Percentiles rank a stretch among this genome's conserved stretches.
These are phyloP conservation scores for Pollenia angustigena DNA, from an alignment of 2,888 invertebrate species.

Conservation along the genomic window DNA sequence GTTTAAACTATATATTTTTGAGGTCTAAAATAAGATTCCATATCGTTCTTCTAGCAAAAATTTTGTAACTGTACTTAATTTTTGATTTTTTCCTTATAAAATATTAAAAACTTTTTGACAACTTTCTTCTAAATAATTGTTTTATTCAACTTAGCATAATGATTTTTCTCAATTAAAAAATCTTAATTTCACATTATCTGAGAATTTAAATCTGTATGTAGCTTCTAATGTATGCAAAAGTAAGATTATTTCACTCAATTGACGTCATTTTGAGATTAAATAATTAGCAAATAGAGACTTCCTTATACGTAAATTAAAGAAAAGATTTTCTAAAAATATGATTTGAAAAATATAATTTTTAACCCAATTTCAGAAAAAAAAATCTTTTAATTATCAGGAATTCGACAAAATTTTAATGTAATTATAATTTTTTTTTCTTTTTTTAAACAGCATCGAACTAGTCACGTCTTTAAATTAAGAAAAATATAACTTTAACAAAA, in stretches of 20 bases:
- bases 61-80: background rate
- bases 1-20: background rate
- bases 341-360: background rate
- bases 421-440: background rate
- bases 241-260: background rate
- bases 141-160: too few species aligned
- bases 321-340: background rate
- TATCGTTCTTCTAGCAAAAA: constrained; percentile 6
- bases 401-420: background rate
- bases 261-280: constrained; percentile 38
- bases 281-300: constrained; percentile 28
- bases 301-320: constrained; percentile 16
- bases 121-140: too few species aligned
- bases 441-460: background rate
- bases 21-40: background rate
- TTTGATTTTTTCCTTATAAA: too few species aligned
- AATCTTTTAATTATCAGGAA: background rate
- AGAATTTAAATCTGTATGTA: background rate
- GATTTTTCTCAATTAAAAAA: background rate
- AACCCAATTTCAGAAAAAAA: background rate
- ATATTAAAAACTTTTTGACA: too few species aligned
- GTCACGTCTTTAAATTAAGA: background rate
- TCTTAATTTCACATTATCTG: constrained; percentile 7
- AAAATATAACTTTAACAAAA: background rate
- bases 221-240: background rate